phyloP scores from a whole-genome alignment of 1,140 invertebrate genomes.

The Drosophila burlai region DNA sequence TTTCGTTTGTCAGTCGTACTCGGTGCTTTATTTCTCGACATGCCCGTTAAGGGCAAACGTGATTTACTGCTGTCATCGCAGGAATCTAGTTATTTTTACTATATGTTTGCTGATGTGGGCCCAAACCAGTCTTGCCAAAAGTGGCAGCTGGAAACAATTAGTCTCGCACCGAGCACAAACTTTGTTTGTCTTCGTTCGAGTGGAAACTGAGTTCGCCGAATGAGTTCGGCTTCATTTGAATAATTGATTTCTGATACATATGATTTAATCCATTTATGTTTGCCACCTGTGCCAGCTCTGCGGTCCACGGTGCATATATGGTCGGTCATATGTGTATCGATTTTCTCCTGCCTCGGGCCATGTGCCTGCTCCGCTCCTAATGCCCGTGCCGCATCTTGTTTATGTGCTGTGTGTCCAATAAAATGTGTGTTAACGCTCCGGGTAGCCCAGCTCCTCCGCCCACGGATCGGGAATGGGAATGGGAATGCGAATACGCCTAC shows the following conservation, averaged over 20 bases:
- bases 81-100: conserved; percentile 15
- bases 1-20: conserved; percentile 5
- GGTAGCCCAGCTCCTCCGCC: conserved; percentile 37
- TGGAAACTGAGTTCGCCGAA: conserved; percentile 6
- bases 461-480: background rate
- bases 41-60: conserved; percentile 49
- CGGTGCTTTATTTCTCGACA: conserved; percentile 13
- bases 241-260: conserved; percentile 29
- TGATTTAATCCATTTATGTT: conserved; percentile 19
- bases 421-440: conserved; percentile 66
- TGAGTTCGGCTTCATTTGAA: conserved; percentile 17
- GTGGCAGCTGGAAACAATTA: conserved; percentile 22
- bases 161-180: conserved; percentile 8
- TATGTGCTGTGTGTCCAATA: conserved; percentile 66
- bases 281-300: conserved; percentile 2
- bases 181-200: conserved; percentile 21
- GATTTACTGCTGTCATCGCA: conserved; percentile 8
- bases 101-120: conserved; percentile 24
- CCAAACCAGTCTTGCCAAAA: conserved; percentile 51
- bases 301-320: conserved; percentile 8
- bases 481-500: conserved; percentile 1
- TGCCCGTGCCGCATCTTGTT: conserved; percentile 57
- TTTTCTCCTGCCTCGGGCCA: conserved; percentile 44
- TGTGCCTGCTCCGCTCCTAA: conserved; percentile 31
- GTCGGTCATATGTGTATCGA: conserved; percentile 60